These are phyloP conservation scores for Fringilla coelebs DNA, from an alignment of 2,797 vertebrate species.

Conservation along the genomic window DNA sequence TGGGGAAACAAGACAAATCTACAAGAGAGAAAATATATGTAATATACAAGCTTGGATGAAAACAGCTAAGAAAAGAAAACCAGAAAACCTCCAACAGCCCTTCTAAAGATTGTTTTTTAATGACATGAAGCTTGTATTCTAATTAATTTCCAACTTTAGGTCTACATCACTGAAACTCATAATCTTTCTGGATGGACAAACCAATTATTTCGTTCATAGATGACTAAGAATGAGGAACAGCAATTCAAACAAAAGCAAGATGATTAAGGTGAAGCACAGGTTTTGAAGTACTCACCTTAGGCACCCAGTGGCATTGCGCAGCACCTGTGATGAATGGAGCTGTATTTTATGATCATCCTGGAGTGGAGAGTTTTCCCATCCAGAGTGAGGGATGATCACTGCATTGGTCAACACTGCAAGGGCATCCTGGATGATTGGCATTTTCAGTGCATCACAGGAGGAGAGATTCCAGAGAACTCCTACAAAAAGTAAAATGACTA, in stretches of 20 bases:
- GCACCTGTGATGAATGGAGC: conserved; percentile 96
- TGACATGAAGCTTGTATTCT: background rate
- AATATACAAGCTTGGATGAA: background rate
- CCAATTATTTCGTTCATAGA: background rate
- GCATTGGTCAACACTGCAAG: conserved; percentile 96
- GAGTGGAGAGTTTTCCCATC: conserved; percentile 94
- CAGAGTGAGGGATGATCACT: conserved; percentile 96
- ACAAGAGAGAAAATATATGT: background rate
- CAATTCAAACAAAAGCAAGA: background rate
- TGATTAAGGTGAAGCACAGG: background rate
- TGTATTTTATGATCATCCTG: conserved; percentile 96
- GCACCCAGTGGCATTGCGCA: conserved; percentile 98
- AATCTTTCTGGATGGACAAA: background rate
- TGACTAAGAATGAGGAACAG: background rate
- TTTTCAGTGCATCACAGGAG: conserved; percentile 97
- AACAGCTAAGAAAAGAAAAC: background rate
- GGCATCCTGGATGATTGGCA: conserved; percentile 99
- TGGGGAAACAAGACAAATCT: background rate
- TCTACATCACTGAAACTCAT: background rate
- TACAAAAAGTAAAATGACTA: conserved; percentile 55
- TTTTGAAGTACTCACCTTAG: conserved; percentile 83
- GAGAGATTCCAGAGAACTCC: conserved; percentile 99
- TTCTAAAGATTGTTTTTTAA: background rate
- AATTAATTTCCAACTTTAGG: background rate
- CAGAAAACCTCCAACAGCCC: background rate